Conservation (phyloP, 1,140 invertebrate species). For the Temnothorax nylanderi region DNA sequence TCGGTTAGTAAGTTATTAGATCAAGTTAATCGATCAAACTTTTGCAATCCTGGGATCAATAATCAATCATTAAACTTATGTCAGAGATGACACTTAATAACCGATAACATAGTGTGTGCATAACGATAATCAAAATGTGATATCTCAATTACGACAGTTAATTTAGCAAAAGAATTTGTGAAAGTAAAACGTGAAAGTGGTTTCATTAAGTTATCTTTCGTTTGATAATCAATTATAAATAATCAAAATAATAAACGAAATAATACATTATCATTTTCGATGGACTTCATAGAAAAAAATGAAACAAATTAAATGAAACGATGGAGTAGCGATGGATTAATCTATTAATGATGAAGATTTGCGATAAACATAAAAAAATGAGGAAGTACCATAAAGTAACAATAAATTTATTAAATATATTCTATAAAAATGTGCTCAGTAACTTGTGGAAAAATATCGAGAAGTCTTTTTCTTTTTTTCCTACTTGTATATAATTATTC, state of each 20-base stretch:
- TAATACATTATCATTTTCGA: background rate
- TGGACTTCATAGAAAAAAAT: background rate
- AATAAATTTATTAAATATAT: background rate
- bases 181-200: background rate
- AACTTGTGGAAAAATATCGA: background rate
- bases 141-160: too few species aligned
- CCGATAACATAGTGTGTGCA: background rate
- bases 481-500: background rate
- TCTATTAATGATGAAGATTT: background rate
- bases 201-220: background rate
- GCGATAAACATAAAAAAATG: background rate
- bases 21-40: constrained; percentile 28
- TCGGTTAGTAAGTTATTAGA: constrained; percentile 63
- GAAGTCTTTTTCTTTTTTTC: background rate
- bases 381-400: background rate
- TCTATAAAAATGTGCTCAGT: background rate
- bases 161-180: background rate
- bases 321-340: background rate
- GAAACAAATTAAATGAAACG: too few species aligned
- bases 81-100: background rate
- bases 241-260: background rate
- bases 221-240: background rate
- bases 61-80: background rate
- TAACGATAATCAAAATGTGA: background rate
- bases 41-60: background rate